phyloP scores from a whole-genome alignment of 2,888 invertebrate genomes.

The Dryadula phaetusa region DNA sequence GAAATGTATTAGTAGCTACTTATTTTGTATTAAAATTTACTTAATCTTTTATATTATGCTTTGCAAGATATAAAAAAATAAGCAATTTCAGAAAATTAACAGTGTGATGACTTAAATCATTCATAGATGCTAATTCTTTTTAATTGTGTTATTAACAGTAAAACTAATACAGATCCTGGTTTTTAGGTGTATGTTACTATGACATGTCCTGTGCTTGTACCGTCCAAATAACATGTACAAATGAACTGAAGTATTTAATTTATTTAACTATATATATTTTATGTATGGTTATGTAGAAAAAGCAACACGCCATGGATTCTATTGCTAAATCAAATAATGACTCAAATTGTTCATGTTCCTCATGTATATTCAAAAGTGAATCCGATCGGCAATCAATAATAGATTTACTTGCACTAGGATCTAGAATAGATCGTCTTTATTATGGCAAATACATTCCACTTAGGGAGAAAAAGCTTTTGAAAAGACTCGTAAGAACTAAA shows the following conservation, averaged over 20 bases:
- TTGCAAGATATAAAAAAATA: too few relatives aligned
- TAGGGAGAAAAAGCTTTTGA: conserved; percentile 60
- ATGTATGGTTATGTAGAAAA: conserved; percentile 43
- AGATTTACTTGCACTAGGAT: conserved; percentile 51
- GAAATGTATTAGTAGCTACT: too few relatives aligned
- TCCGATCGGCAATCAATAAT: conserved; percentile 55
- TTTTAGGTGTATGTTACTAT: conserved; percentile 42
- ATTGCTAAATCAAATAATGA: conserved; percentile 47
- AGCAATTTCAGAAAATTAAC: too few relatives aligned
- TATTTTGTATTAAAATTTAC: too few relatives aligned
- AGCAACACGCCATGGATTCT: conserved; percentile 56
- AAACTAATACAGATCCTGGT: conserved; percentile 2
- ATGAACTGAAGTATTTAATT: background rate
- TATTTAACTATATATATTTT: conserved; percentile 17
- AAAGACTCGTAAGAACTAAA: conserved; percentile 62
- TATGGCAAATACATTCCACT: conserved; percentile 59
- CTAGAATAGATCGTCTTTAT: conserved; percentile 58
- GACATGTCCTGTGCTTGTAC: conserved; percentile 32
- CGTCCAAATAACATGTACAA: conserved; percentile 30
- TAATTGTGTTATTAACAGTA: background rate
- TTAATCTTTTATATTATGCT: too few relatives aligned
- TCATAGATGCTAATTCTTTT: too few relatives aligned
- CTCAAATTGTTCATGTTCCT: conserved; percentile 59
- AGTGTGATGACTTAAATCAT: too few relatives aligned
- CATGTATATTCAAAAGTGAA: conserved; percentile 55